Percentiles rank a stretch among this genome's conserved stretches.
These are phyloP conservation scores for Xenotilapia leptura DNA, from an alignment of 2,113 vertebrate species.

Conservation along the genomic window DNA sequence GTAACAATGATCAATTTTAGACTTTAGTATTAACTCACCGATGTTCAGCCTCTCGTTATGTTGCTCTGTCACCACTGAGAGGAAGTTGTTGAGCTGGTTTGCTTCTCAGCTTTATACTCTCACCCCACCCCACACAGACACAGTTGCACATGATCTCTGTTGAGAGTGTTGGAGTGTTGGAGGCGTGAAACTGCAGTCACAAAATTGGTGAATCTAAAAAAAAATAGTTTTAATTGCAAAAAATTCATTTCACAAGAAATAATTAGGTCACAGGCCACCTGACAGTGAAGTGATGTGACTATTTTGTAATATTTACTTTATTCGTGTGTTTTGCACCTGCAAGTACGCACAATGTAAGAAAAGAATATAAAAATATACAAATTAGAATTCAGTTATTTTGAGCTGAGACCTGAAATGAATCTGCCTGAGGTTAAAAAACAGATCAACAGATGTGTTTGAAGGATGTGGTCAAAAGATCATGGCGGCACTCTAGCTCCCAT, in stretches of 20 bases:
- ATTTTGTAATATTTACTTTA: background rate
- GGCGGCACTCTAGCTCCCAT: accelerated
- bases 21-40: background rate
- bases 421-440: background rate
- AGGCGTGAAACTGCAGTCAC: background rate
- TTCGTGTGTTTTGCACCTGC: background rate
- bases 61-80: background rate
- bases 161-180: too few species aligned
- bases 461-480: background rate
- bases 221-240: background rate
- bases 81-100: background rate
- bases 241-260: background rate
- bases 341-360: background rate
- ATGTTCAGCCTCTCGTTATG: background rate
- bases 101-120: background rate
- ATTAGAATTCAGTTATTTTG: accelerated
- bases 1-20: background rate
- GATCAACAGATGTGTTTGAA: background rate
- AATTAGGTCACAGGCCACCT: background rate
- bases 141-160: background rate
- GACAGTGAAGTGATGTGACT: background rate
- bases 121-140: background rate
- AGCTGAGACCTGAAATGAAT: background rate
- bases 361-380: background rate
- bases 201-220: background rate